Conservation (phyloP, 2,797 vertebrate genomes). For the Gymnothorax reevesii region DNA sequence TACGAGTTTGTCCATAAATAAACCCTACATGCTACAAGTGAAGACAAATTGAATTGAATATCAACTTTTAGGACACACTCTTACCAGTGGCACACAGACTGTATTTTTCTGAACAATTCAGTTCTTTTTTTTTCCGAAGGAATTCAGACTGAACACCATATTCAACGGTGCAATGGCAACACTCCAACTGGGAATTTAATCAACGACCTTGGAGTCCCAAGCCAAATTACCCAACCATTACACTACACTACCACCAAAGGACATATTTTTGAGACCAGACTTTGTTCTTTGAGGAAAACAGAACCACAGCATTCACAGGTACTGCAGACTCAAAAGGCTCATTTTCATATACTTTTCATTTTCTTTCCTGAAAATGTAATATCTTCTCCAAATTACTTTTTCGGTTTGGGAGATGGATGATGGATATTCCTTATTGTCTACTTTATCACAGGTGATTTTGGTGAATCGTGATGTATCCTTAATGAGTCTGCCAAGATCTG, state of each 20-base stretch:
- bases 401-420: background rate
- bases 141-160: background rate
- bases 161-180: background rate
- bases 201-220: background rate
- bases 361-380: background rate
- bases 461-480: background rate
- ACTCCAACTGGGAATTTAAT: background rate
- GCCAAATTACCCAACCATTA: background rate
- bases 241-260: background rate
- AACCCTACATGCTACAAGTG: background rate
- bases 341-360: background rate
- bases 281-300: background rate
- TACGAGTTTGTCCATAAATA: background rate
- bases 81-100: background rate
- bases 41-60: background rate
- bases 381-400: background rate
- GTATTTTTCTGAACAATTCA: background rate
- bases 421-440: background rate
- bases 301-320: background rate
- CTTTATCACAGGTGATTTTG: background rate
- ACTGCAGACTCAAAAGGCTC: background rate
- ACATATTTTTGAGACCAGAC: background rate
- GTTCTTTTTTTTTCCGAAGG: background rate
- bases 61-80: background rate
- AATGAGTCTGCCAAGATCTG: background rate